Percentiles rank a stretch among this genome's conserved stretches.
These are phyloP conservation scores for Corythoichthys intestinalis DNA, from an alignment of 2,113 vertebrate genomes.

Conservation along the genomic window DNA sequence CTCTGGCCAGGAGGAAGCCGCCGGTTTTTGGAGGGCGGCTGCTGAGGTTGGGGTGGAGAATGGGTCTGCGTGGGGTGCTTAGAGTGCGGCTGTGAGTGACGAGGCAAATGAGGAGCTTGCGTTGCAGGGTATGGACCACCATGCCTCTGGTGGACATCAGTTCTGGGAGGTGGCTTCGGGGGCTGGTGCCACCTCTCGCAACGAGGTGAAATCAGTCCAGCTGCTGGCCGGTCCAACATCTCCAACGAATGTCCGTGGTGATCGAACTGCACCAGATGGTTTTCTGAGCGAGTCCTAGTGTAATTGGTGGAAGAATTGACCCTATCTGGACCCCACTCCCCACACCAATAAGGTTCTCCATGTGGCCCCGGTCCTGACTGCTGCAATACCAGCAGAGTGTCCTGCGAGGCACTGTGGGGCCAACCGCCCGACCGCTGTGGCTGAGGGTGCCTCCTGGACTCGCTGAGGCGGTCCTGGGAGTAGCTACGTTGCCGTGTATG, in stretches of 20 bases:
- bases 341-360: constrained; percentile 59
- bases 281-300: constrained; percentile 79
- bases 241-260: constrained; percentile 80
- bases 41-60: constrained; percentile 50
- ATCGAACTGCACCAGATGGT: constrained; percentile 75
- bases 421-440: constrained; percentile 69
- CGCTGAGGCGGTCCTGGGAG: constrained; percentile 88
- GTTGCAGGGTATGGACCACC: constrained; percentile 37
- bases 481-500: constrained; percentile 85
- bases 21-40: constrained; percentile 55
- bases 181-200: constrained; percentile 71
- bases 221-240: constrained; percentile 73
- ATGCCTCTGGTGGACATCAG: constrained; percentile 54
- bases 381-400: constrained; percentile 81
- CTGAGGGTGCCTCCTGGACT: constrained; percentile 51
- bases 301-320: constrained; percentile 43
- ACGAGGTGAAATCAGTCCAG: constrained; percentile 69
- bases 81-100: constrained; percentile 50
- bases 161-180: constrained; percentile 55
- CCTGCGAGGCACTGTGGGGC: constrained; percentile 92
- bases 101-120: constrained; percentile 31
- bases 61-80: constrained; percentile 45
- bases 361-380: constrained; percentile 58
- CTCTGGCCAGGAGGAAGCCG: constrained; percentile 74
- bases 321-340: constrained; percentile 44